These are phyloP conservation scores for Synanthedon vespiformis DNA, from an alignment of 2,888 invertebrate species.

Conservation along the genomic window DNA sequence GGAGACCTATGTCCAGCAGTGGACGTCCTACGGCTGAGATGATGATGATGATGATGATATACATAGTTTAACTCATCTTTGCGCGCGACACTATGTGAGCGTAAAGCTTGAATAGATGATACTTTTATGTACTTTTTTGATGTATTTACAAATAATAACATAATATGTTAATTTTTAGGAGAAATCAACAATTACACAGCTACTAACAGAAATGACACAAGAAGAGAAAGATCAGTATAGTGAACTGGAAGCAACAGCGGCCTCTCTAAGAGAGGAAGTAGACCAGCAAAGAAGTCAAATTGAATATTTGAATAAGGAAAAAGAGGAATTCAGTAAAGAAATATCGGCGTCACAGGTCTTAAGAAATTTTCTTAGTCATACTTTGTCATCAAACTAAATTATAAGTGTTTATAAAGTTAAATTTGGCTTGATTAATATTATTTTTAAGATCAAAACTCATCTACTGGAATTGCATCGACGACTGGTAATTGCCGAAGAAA, in stretches of 20 bases:
- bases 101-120: too few relatives aligned
- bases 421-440: not conserved
- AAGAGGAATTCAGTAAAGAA: constrained; percentile 76
- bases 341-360: constrained; percentile 72
- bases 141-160: not conserved
- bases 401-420: not conserved
- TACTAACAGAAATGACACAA: constrained; percentile 74
- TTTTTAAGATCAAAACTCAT: constrained; percentile 52
- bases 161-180: constrained; percentile 47
- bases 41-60: too few relatives aligned
- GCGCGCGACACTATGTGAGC: too few relatives aligned
- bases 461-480: constrained; percentile 50
- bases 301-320: constrained; percentile 74
- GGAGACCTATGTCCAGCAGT: too few relatives aligned
- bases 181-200: constrained; percentile 72
- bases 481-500: constrained; percentile 47
- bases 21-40: too few relatives aligned
- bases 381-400: not conserved
- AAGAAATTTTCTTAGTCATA: not conserved
- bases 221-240: constrained; percentile 69
- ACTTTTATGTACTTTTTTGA: too few relatives aligned
- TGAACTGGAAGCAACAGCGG: constrained; percentile 54
- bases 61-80: too few relatives aligned
- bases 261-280: constrained; percentile 62
- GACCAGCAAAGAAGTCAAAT: constrained; percentile 72